Evolutionary conservation across 2,797 vertebrate species (phyloP).

Genomic region (Pseudomugil gertrudae): DNA sequence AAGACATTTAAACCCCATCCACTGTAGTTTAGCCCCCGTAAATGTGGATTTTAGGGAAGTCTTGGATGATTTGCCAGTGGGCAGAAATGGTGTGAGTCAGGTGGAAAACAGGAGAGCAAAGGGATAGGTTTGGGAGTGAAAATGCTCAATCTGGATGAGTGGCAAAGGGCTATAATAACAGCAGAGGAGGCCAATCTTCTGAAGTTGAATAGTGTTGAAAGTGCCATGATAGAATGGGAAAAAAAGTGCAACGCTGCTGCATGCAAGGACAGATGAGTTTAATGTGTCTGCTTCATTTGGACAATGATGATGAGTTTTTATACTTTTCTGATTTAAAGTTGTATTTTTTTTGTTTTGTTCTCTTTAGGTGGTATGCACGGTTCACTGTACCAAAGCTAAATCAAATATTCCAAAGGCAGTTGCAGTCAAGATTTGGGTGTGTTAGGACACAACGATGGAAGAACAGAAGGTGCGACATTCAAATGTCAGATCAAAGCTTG

Average conservation of each 20-base stretch:
- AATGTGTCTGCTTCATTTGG: slow-evolving; percentile 10
- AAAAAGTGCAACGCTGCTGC: slow-evolving; percentile 52
- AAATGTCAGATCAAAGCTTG: slow-evolving; percentile 73
- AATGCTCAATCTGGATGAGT: slow-evolving; percentile 70
- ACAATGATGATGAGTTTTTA: slow-evolving; percentile 4
- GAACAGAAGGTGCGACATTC: slow-evolving; percentile 69
- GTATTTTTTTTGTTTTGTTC: slow-evolving; percentile 33
- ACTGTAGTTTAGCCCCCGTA: slow-evolving; percentile 51
- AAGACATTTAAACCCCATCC: slow-evolving; percentile 67
- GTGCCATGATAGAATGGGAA: slow-evolving; percentile 41
- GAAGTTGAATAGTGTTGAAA: slow-evolving; percentile 60
- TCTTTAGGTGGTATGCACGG: slow-evolving; percentile 15
- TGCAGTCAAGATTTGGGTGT: slow-evolving; percentile 35
- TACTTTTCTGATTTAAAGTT: slow-evolving; percentile 6
- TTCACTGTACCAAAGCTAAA: slow-evolving; percentile 14
- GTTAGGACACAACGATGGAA: slow-evolving; percentile 39
- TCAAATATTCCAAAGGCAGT: slow-evolving; percentile 43
- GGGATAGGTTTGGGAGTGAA: slow-evolving; percentile 60
- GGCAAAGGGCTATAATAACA: slow-evolving; percentile 61
- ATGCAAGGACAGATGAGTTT: slow-evolving; percentile 41
- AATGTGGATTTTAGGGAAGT: slow-evolving; percentile 66
- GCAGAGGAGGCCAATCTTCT: slow-evolving; percentile 57
- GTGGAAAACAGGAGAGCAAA: slow-evolving; percentile 63
- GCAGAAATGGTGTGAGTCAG: slow-evolving; percentile 71
- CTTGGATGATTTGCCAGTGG: slow-evolving; percentile 67